phyloP scores from a whole-genome alignment of 1,140 invertebrate genomes.

The Drosophila bipectinata region DNA sequence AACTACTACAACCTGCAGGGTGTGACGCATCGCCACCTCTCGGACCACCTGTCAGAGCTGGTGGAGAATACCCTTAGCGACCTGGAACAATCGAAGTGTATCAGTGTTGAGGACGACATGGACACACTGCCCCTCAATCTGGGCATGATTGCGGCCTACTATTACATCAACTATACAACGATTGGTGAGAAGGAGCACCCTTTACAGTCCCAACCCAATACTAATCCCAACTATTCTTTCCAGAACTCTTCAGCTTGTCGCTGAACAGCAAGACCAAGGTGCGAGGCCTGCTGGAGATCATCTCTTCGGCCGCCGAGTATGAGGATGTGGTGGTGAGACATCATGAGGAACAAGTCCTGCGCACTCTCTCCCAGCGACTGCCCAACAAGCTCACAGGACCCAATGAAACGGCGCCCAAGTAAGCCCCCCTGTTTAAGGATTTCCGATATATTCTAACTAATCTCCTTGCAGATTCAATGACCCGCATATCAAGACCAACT shows the following conservation, averaged over 20 bases:
- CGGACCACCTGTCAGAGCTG: conserved; percentile 98
- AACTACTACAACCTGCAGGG: conserved; percentile 99
- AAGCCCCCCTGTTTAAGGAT: conserved; percentile 9
- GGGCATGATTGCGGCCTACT: conserved; percentile 99
- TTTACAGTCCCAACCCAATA: not conserved
- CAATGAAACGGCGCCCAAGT: conserved; percentile 86
- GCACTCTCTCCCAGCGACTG: conserved; percentile 90
- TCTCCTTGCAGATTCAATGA: conserved; percentile 91
- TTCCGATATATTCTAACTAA: not conserved
- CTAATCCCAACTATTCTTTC: not conserved
- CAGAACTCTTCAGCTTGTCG: conserved; percentile 98
- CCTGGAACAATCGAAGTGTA: conserved; percentile 98
- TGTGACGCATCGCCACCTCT: conserved; percentile 97
- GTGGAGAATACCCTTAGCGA: conserved; percentile 98
- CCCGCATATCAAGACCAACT: conserved; percentile 98
- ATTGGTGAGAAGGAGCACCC: conserved; percentile 89
- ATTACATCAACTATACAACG: conserved; percentile 99
- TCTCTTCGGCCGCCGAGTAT: conserved; percentile 98
- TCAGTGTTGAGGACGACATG: conserved; percentile 99
- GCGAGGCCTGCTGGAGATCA: conserved; percentile 98
- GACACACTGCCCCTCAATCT: conserved; percentile 97
- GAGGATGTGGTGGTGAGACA: conserved; percentile 97
- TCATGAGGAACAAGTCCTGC: conserved; percentile 95
- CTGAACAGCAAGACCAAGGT: conserved; percentile 99
- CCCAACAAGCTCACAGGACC: conserved; percentile 90